These are phyloP conservation scores for Ommatoiulus sabulosus DNA, from an alignment of 2,888 invertebrate species.

Conservation along the genomic window DNA sequence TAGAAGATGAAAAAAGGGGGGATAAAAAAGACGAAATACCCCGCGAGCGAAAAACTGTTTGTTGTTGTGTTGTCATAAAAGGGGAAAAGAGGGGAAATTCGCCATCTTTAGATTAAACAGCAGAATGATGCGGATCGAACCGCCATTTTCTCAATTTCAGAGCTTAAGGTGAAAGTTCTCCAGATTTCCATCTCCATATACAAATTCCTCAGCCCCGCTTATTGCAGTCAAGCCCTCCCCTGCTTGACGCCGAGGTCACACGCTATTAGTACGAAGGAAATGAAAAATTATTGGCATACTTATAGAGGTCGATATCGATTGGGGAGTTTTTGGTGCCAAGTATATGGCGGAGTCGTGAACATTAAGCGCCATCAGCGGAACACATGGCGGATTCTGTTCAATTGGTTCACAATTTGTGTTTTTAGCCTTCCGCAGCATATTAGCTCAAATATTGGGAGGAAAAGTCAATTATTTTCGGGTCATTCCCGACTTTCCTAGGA, in stretches of 20 bases:
- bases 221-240: background rate
- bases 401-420: background rate
- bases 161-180: background rate
- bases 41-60: conserved; percentile 20
- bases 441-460: conserved; percentile 13
- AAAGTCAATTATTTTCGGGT: conserved; percentile 32
- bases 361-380: background rate
- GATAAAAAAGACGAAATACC: background rate
- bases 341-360: background rate
- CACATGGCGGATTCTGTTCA: conserved; percentile 3
- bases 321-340: background rate
- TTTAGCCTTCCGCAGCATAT: background rate
- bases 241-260: background rate
- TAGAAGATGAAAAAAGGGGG: conserved; percentile 14
- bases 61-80: conserved; percentile 34
- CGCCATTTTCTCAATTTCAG: conserved; percentile 34
- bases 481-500: background rate
- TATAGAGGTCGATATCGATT: conserved; percentile 15
- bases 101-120: conserved; percentile 22
- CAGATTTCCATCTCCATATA: conserved; percentile 28
- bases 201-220: background rate
- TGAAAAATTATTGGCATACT: conserved; percentile 34
- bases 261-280: conserved; percentile 28
- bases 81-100: background rate
- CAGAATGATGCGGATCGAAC: conserved; percentile 9